Conservation (phyloP, 1,140 invertebrate species). For the Asbolus verrucosus region DNA sequence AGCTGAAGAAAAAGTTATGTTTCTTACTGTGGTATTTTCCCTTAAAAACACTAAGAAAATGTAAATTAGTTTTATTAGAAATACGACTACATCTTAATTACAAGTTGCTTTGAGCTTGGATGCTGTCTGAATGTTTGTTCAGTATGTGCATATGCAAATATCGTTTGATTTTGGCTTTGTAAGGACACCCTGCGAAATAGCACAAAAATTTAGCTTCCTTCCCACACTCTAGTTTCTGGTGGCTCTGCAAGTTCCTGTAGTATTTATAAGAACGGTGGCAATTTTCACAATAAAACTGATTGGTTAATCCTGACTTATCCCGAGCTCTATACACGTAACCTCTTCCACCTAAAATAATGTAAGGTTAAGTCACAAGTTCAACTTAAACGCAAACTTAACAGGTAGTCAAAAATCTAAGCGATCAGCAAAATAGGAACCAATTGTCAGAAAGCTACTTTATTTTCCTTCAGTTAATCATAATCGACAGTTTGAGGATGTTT, state of each 20-base stretch:
- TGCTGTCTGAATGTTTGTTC: slow-evolving; percentile 12
- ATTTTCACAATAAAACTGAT: slow-evolving; percentile 5
- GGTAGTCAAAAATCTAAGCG: too few relatives aligned
- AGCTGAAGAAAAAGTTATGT: too few relatives aligned
- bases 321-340: slow-evolving; percentile 1
- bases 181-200: slow-evolving; percentile 66
- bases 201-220: slow-evolving; percentile 67
- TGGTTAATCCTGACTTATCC: slow-evolving; percentile 15
- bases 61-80: too few relatives aligned
- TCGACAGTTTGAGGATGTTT: slow-evolving; percentile 19
- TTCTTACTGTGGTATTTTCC: too few relatives aligned
- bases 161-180: slow-evolving; percentile 62
- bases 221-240: slow-evolving; percentile 75
- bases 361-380: too few relatives aligned
- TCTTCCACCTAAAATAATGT: slow-evolving; percentile 28
- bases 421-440: too few relatives aligned
- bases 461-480: too few relatives aligned
- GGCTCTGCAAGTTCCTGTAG: slow-evolving; percentile 53
- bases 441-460: too few relatives aligned
- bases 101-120: neutral
- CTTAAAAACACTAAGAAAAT: too few relatives aligned
- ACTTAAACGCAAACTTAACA: too few relatives aligned
- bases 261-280: slow-evolving; percentile 28
- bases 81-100: too few relatives aligned
- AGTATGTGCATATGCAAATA: slow-evolving; percentile 47